A percentile compares a stretch with the other conserved stretches of the same genome.
These are phyloP conservation scores for Leucophora obtusa DNA, from an alignment of 2,888 invertebrate species.

Conservation along the genomic window DNA sequence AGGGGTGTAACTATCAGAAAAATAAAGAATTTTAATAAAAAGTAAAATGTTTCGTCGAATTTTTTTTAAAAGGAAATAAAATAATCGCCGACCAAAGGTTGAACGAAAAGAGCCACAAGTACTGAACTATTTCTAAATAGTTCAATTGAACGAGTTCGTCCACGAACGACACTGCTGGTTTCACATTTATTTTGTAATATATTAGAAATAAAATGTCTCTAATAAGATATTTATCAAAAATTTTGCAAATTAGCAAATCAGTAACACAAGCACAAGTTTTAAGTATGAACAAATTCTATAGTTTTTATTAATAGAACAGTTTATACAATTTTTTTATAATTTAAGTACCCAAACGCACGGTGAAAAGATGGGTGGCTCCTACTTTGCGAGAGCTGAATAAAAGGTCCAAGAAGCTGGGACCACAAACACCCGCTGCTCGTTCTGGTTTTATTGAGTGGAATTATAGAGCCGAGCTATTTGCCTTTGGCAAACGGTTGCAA, in stretches of 20 bases:
- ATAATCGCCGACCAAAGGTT: too few relatives aligned
- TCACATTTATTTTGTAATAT: conserved; percentile 24
- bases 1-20: too few relatives aligned
- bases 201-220: conserved; percentile 38
- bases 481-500: conserved; percentile 90
- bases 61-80: too few relatives aligned
- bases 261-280: background rate
- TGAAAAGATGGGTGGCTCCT: conserved; percentile 84
- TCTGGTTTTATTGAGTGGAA: conserved; percentile 91
- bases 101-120: too few relatives aligned
- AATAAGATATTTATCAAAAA: conserved; percentile 32
- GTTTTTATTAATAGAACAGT: background rate
- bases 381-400: conserved; percentile 82
- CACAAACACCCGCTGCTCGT: conserved; percentile 80
- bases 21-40: too few relatives aligned
- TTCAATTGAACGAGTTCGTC: too few relatives aligned
- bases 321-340: background rate
- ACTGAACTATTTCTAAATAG: too few relatives aligned
- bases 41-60: too few relatives aligned
- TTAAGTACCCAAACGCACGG: conserved; percentile 42
- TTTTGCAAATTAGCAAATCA: conserved; percentile 31
- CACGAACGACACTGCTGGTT: too few relatives aligned
- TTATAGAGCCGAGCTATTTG: conserved; percentile 90
- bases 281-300: conserved; percentile 27
- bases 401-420: conserved; percentile 82